Conservation (phyloP, 2,888 invertebrate species). For the Malacosoma neustria region DNA sequence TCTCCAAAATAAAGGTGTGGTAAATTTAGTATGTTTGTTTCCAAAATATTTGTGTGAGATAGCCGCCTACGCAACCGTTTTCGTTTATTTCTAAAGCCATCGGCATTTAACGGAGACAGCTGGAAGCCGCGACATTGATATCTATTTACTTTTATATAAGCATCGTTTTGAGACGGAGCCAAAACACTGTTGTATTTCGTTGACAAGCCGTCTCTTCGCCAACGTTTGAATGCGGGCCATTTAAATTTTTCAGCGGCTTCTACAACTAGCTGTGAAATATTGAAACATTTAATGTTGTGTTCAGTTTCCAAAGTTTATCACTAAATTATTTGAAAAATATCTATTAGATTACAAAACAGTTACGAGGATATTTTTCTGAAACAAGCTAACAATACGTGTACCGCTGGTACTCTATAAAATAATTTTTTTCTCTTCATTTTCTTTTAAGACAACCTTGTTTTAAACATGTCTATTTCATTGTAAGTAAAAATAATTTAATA, state of each 20-base stretch:
- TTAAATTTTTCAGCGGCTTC: not conserved
- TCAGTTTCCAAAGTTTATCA: not conserved
- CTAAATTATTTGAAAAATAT: no score
- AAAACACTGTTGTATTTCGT: constrained; percentile 5
- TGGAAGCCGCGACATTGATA: constrained; percentile 12
- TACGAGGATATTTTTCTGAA: no score
- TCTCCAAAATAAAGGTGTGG: constrained; percentile 9
- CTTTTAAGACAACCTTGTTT: no score
- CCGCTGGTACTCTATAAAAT: no score
- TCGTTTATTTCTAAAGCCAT: constrained; percentile 38
- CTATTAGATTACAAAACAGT: not conserved
- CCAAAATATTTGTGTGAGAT: constrained; percentile 21
- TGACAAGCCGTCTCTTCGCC: constrained; percentile 11
- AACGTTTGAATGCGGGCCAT: constrained; percentile 2
- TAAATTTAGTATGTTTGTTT: constrained; percentile 46
- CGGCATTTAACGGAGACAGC: constrained; percentile 12
- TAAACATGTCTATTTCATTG: no score
- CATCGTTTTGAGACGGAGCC: constrained; percentile 8
- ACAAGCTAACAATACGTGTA: no score
- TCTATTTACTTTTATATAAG: constrained; percentile 13
- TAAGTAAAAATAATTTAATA: no score
- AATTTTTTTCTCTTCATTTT: no score
- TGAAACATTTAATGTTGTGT: not conserved
- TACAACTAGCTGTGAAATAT: not conserved
- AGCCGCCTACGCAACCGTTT: constrained; percentile 45